A percentile compares a stretch with the other conserved stretches of the same genome.
Conservation (phyloP, 2,797 vertebrate species). For the Amazona finschi region DNA sequence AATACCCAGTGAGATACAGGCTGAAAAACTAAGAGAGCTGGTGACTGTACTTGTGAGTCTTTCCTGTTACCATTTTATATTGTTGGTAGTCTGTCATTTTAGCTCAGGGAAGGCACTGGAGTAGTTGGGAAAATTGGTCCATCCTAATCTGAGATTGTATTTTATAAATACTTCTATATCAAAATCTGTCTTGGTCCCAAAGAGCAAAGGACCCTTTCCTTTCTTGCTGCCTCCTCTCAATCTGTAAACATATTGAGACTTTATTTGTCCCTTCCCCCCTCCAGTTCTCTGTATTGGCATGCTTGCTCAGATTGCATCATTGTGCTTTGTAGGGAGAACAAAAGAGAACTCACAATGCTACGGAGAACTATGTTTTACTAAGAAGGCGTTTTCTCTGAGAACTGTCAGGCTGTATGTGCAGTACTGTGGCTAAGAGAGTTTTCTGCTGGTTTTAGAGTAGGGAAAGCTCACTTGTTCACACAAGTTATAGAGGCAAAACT, state of each 20-base stretch:
- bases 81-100: not conserved
- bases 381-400: not conserved
- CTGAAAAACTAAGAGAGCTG: not conserved
- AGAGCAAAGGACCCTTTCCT: not conserved
- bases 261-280: rapidly evolving
- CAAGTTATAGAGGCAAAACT: not conserved
- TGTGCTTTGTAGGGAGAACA: not conserved
- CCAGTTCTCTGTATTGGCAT: not conserved
- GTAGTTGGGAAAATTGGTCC: not conserved
- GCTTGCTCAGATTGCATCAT: not conserved
- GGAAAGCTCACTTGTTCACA: not conserved
- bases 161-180: not conserved
- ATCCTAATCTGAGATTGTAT: not conserved
- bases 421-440: not conserved
- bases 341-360: not conserved
- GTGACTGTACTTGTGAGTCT: not conserved
- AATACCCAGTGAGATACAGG: not conserved
- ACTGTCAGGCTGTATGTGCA: not conserved
- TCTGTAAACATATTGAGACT: not conserved
- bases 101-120: not conserved
- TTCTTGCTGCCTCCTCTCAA: not conserved
- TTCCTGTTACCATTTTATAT: not conserved
- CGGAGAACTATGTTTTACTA: not conserved
- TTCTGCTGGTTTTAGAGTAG: not conserved
- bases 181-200: not conserved